Conservation (phyloP, 2,797 vertebrate genomes). For the Cyclopterus lumpus region DNA sequence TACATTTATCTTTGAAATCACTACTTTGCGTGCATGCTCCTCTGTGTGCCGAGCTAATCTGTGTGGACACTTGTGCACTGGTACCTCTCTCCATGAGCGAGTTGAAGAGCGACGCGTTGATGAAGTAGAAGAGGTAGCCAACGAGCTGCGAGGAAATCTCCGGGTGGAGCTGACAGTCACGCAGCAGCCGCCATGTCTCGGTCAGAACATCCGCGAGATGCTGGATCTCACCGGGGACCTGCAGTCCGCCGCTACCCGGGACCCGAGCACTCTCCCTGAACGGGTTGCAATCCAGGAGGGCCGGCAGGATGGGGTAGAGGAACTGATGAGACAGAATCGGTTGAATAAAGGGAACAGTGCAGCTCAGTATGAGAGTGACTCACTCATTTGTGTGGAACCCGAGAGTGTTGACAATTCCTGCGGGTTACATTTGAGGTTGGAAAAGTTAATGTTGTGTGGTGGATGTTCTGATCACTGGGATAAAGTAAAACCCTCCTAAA, state of each 20-base stretch:
- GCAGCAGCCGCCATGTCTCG: slow-evolving; percentile 73
- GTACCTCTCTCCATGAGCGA: slow-evolving; percentile 87
- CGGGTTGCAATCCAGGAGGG: slow-evolving; percentile 82
- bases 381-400: slow-evolving; percentile 29
- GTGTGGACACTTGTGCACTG: not conserved
- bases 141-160: slow-evolving; percentile 84
- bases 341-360: slow-evolving; percentile 5
- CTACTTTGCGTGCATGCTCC: not conserved
- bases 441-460: slow-evolving; percentile 57
- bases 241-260: slow-evolving; percentile 54
- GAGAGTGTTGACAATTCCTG: slow-evolving; percentile 61
- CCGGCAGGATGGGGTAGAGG: slow-evolving; percentile 81
- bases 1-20: not conserved
- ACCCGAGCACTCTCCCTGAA: slow-evolving; percentile 70
- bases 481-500: slow-evolving; percentile 45
- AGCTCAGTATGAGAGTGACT: slow-evolving; percentile 31
- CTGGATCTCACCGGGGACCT: slow-evolving; percentile 69
- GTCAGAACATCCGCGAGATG: slow-evolving; percentile 77
- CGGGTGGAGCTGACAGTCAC: slow-evolving; percentile 77
- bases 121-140: slow-evolving; percentile 87
- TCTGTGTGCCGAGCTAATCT: not conserved
- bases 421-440: slow-evolving; percentile 66
- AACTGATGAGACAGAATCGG: slow-evolving; percentile 59
- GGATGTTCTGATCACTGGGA: slow-evolving; percentile 54
- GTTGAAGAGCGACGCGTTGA: slow-evolving; percentile 87